phyloP scores from a whole-genome alignment of 1,140 invertebrate species.

The Temnothorax longispinosus region DNA sequence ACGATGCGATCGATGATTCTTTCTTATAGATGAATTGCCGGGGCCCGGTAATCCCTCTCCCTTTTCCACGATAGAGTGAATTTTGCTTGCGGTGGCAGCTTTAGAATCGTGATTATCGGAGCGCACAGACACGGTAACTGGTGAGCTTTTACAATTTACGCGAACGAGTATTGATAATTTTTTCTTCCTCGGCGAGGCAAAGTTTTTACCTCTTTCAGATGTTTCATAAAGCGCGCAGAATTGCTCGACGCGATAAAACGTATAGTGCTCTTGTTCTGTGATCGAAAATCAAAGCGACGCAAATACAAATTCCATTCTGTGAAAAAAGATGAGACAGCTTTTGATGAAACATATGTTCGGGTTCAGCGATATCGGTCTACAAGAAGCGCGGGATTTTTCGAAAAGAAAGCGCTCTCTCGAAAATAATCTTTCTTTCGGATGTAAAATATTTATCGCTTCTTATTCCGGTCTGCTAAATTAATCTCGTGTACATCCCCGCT shows the following conservation, averaged over 20 bases:
- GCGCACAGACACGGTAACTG: not conserved
- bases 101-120: slow-evolving; percentile 48
- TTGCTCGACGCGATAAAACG: not conserved
- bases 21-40: slow-evolving; percentile 17
- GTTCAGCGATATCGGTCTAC: not conserved
- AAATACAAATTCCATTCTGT: slow-evolving; percentile 16
- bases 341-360: not conserved
- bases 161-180: slow-evolving; percentile 23
- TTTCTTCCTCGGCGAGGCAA: not conserved
- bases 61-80: not conserved
- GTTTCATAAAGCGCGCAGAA: not conserved
- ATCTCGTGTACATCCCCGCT: slow-evolving; percentile 21
- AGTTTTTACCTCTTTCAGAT: slow-evolving; percentile 20
- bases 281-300: slow-evolving; percentile 8
- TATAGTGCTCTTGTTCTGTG: not conserved
- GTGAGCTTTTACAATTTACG: slow-evolving; percentile 21
- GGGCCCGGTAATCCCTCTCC: not conserved
- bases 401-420: not conserved
- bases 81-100: slow-evolving; percentile 15
- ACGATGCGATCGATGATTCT: slow-evolving; percentile 43
- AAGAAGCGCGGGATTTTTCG: not conserved
- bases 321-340: not conserved
- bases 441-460: slow-evolving; percentile 48
- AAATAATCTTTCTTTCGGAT: not conserved
- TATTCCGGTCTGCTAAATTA: slow-evolving; percentile 34